Base-by-base conservation (phyloP, 1,140 invertebrate species). In the Anoplophora glabripennis region DNA sequence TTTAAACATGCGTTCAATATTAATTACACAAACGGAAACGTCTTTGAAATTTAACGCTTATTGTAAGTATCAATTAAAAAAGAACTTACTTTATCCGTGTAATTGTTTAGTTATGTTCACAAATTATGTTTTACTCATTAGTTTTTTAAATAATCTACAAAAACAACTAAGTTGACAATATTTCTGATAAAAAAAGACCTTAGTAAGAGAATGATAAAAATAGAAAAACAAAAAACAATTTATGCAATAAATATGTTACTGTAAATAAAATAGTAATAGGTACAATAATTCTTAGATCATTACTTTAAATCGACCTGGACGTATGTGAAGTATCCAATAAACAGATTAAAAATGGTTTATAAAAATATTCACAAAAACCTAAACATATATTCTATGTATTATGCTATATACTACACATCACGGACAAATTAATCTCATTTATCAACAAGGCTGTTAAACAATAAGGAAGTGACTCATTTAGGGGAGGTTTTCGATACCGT, bases 391-490 rank as follows among this genome's bases (percentile, higher is more conserved):
- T 11, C 57, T 14, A 42, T 36, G 12, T n/a, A n/a, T n/a, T n/a
- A n/a, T n/a, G n/a, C n/a, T n/a, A n/a, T n/a, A n/a, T n/a, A n/a
- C n/a, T n/a, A n/a, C 21, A 44, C 34, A 14, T 18, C 18, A 37
- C 9, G 44, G 21, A 35, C 21, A 58, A 58, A 21, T 11, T 41
- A 42, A 58, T 9, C 42, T 56, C 12, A 47, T 28, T 33, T 47
- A 46, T n/a, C 4, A 17, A 33, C 12, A 4, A 21, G 44, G n/a
- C 35, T 42, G 35, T 48, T 18, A 45, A 7, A 33, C 36, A 62
- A 62, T 58, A 46, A 62, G 60, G 60, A 62, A 57, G 60, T 62
- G 60, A 62, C 33, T 62, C 60, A 62, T 58, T 62, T 36, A 28
- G 38, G 55, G 55, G 53, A 38, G 36, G 14, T 53, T 12, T 28